These are phyloP conservation scores for Spatulosminthurus flaviceps DNA, from an alignment of 2,888 invertebrate genomes.

Conservation along the genomic window DNA sequence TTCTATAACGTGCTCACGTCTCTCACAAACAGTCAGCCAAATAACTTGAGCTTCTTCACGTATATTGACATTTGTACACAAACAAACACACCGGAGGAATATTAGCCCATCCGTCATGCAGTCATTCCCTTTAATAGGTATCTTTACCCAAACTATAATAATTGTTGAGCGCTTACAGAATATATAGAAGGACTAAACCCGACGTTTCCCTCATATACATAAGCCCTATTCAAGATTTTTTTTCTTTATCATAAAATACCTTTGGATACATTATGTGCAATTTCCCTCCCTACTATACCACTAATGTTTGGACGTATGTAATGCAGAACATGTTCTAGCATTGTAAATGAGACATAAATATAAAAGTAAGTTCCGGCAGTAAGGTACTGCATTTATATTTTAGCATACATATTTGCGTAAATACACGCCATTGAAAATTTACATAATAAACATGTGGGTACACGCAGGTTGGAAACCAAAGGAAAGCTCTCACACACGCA, in stretches of 20 bases:
- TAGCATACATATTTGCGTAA: too few relatives aligned
- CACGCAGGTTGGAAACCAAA: background rate
- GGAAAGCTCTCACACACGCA: background rate
- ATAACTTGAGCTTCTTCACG: conserved; percentile 10
- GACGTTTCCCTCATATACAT: background rate
- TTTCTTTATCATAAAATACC: background rate
- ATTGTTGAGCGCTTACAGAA: too few relatives aligned
- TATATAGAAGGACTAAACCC: background rate
- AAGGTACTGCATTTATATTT: background rate
- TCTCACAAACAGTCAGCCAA: background rate
- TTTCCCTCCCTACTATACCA: too few relatives aligned
- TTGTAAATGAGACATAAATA: conserved; percentile 13
- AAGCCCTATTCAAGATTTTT: background rate
- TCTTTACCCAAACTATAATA: background rate
- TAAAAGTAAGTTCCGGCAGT: background rate
- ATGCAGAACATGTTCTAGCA: too few relatives aligned
- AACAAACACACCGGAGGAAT: background rate
- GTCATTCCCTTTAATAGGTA: conserved; percentile 27
- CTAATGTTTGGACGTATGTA: too few relatives aligned
- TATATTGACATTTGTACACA: conserved; percentile 19
- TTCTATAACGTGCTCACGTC: background rate
- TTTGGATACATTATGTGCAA: too few relatives aligned
- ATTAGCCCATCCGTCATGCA: conserved; percentile 30
- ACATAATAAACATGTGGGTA: background rate
- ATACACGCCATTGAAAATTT: too few relatives aligned